Evolutionary conservation across 37 sponge, comb jelly and placozoan species (phyloP).

Genomic region (Axinella damicornis): DNA sequence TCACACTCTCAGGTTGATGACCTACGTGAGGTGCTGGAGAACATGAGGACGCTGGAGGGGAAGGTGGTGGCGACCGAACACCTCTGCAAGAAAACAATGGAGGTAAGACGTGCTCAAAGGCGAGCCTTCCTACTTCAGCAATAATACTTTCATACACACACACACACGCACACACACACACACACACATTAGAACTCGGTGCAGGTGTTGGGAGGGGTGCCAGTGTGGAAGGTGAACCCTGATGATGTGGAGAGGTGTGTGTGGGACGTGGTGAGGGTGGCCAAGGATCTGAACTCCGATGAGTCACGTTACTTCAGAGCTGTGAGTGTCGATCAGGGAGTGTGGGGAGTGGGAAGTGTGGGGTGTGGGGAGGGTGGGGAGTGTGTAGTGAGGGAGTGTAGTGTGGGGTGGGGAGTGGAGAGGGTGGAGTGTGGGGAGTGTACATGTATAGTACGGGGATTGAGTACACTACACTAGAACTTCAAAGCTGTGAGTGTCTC

Average conservation of each 20-base stretch:
- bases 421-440: no score
- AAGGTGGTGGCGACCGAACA: slow-evolving; percentile 23
- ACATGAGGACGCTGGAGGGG: slow-evolving; percentile 24
- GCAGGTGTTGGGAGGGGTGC: background rate
- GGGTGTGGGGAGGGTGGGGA: no score
- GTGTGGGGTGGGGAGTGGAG: no score
- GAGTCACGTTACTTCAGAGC: slow-evolving; percentile 59
- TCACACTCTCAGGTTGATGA: slow-evolving; percentile 17
- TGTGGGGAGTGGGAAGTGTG: no score
- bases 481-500: no score
- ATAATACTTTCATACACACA: slow-evolving; percentile 2
- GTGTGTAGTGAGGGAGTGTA: no score
- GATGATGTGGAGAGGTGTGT: slow-evolving; percentile 46
- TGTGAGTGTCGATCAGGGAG: slow-evolving; percentile 34
- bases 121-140: no score
- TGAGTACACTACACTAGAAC: no score
- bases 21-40: slow-evolving; percentile 22
- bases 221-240: slow-evolving; percentile 21
- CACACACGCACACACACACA: slow-evolving; percentile 10
- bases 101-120: background rate
- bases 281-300: slow-evolving; percentile 30
- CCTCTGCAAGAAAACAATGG: slow-evolving; percentile 30
- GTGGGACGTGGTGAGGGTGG: slow-evolving; percentile 34
- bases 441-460: background rate
- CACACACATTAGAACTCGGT: background rate